These are phyloP conservation scores for Conistra vaccinii DNA, from an alignment of 2,888 invertebrate genomes.

Conservation along the genomic window DNA sequence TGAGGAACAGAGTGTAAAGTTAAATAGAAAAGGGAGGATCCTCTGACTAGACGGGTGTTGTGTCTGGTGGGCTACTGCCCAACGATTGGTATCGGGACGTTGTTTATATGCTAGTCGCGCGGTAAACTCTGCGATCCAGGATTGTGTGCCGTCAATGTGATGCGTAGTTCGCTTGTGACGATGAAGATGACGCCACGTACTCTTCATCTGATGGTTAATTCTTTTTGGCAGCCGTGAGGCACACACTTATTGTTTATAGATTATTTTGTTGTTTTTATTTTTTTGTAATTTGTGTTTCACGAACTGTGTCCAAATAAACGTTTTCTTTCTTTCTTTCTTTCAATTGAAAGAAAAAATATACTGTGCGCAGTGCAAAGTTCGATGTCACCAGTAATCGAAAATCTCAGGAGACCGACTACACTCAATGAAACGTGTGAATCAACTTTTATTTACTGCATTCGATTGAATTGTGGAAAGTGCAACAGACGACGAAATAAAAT, in stretches of 20 bases:
- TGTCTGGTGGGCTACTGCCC: too few relatives aligned
- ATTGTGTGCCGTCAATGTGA: neutral
- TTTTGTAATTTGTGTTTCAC: too few relatives aligned
- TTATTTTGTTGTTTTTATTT: too few relatives aligned
- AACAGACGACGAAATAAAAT: slow-evolving; percentile 45
- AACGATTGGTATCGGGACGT: neutral
- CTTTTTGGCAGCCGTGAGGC: too few relatives aligned
- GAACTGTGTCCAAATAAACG: too few relatives aligned
- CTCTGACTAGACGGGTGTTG: neutral
- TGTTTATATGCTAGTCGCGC: neutral
- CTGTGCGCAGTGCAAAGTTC: neutral
- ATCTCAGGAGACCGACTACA: neutral
- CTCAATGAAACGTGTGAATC: slow-evolving; percentile 17
- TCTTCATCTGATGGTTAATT: too few relatives aligned
- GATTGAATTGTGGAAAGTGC: slow-evolving; percentile 35
- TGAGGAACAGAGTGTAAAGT: too few relatives aligned
- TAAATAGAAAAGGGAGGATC: neutral
- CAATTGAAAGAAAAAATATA: too few relatives aligned
- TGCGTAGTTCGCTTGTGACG: neutral
- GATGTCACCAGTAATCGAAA: neutral
- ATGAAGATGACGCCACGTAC: neutral
- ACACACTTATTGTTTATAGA: too few relatives aligned
- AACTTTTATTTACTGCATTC: slow-evolving; percentile 17
- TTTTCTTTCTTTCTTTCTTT: too few relatives aligned
- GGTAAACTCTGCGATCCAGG: neutral